phyloP scores from a whole-genome alignment of 2,888 invertebrate species.

The Leucophenga maculata region DNA sequence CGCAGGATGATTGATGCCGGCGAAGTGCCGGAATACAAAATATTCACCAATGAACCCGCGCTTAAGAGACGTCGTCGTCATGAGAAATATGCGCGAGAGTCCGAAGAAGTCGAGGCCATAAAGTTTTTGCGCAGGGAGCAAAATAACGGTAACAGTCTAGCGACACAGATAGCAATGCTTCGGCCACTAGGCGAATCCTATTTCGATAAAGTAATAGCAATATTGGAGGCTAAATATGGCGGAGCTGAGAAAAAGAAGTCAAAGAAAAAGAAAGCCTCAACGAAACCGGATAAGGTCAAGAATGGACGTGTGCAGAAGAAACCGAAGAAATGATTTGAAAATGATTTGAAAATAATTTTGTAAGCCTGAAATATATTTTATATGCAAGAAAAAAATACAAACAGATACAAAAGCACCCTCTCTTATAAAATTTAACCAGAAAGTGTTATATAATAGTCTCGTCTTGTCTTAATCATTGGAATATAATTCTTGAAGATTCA shows the following conservation, averaged over 20 bases:
- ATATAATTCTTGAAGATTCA: no score
- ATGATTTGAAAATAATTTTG: not conserved
- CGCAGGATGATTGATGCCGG: constrained; percentile 79
- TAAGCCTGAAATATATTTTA: no score
- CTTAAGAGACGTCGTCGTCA: constrained; percentile 79
- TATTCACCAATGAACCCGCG: constrained; percentile 85
- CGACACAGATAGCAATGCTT: constrained; percentile 78
- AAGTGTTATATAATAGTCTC: no score
- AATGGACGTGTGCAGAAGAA: constrained; percentile 64
- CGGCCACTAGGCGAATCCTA: constrained; percentile 77
- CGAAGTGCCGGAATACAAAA: constrained; percentile 84
- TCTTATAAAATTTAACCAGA: no score
- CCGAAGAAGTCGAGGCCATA: constrained; percentile 79
- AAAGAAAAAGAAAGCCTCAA: constrained; percentile 34
- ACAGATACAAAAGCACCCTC: no score
- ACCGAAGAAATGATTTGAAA: constrained; percentile 33
- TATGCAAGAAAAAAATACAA: no score
- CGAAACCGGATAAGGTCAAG: constrained; percentile 53
- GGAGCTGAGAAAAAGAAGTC: constrained; percentile 61
- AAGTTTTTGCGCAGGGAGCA: constrained; percentile 72
- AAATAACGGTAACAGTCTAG: constrained; percentile 69
- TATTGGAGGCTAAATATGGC: constrained; percentile 82
- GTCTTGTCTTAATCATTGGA: no score
- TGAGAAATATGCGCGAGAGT: constrained; percentile 82
- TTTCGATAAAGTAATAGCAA: constrained; percentile 80